Evolutionary conservation across 1,140 invertebrate genomes (phyloP).

Genomic region (Zaprionus gabonicus): DNA sequence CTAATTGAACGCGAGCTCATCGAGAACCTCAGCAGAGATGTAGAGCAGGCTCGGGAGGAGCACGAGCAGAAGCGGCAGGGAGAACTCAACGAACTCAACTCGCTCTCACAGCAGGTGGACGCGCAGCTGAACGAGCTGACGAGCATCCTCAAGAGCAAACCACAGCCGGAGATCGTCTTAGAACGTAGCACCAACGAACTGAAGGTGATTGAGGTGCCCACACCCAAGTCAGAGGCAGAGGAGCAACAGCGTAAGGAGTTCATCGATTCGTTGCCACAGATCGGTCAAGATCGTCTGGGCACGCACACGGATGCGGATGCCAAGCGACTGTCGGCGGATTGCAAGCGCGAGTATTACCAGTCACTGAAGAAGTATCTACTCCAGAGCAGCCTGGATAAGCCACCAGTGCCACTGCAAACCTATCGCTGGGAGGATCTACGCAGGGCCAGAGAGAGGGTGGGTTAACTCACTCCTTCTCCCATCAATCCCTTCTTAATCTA

Average conservation of each 20-base stretch:
- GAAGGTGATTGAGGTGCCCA: constrained; percentile 75
- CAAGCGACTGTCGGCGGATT: constrained; percentile 74
- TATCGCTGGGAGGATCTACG: constrained; percentile 90
- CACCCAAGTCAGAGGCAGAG: constrained; percentile 70
- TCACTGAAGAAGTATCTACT: constrained; percentile 81
- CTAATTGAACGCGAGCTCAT: constrained; percentile 76
- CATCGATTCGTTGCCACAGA: constrained; percentile 78
- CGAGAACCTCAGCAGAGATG: constrained; percentile 66
- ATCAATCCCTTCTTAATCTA: background rate
- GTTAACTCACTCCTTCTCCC: background rate
- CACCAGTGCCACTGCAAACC: constrained; percentile 88
- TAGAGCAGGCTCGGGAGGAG: constrained; percentile 57
- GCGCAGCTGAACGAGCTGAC: constrained; percentile 78
- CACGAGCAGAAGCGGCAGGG: constrained; percentile 49
- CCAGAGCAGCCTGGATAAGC: constrained; percentile 84
- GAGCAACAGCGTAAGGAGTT: constrained; percentile 74
- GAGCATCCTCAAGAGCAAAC: constrained; percentile 73
- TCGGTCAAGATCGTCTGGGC: constrained; percentile 55
- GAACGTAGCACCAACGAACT: constrained; percentile 55
- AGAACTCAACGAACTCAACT: constrained; percentile 52
- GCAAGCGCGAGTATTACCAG: constrained; percentile 82
- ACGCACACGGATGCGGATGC: constrained; percentile 62
- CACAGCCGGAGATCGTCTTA: constrained; percentile 62
- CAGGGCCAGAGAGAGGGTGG: constrained; percentile 85
- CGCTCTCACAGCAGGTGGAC: constrained; percentile 71